These are phyloP conservation scores for Diachrysia chrysitis DNA, from an alignment of 2,888 invertebrate species.

Conservation along the genomic window DNA sequence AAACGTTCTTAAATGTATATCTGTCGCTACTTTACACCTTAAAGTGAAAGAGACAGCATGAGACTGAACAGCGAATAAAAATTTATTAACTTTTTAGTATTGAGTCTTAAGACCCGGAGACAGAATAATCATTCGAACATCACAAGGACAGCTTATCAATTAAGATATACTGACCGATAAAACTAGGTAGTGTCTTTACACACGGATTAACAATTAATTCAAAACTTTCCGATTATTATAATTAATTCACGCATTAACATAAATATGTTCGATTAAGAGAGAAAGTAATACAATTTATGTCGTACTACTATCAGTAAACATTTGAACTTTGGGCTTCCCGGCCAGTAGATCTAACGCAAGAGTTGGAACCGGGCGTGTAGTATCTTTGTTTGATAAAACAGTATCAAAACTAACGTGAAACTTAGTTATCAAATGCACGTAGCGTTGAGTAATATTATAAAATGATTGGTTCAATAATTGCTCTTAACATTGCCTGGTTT, in stretches of 20 bases:
- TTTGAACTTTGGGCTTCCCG: constrained; percentile 54
- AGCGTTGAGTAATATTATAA: constrained; percentile 36
- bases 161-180: background rate
- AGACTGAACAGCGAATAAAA: too few relatives aligned
- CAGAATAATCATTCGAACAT: background rate
- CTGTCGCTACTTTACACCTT: too few relatives aligned
- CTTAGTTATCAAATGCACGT: constrained; percentile 39
- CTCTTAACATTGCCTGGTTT: constrained; percentile 68
- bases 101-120: background rate
- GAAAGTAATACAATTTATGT: constrained; percentile 38
- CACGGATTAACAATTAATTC: background rate
- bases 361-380: constrained; percentile 21
- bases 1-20: too few relatives aligned
- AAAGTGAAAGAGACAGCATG: too few relatives aligned
- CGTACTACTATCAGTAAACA: constrained; percentile 28
- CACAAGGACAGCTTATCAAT: background rate
- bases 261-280: constrained; percentile 30
- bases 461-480: constrained; percentile 67
- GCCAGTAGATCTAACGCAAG: constrained; percentile 20
- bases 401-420: constrained; percentile 38
- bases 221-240: background rate
- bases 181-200: background rate
- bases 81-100: too few relatives aligned
- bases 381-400: constrained; percentile 44
- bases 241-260: background rate